phyloP scores from a whole-genome alignment of 2,888 invertebrate genomes.

The Perithous albicinctus region DNA sequence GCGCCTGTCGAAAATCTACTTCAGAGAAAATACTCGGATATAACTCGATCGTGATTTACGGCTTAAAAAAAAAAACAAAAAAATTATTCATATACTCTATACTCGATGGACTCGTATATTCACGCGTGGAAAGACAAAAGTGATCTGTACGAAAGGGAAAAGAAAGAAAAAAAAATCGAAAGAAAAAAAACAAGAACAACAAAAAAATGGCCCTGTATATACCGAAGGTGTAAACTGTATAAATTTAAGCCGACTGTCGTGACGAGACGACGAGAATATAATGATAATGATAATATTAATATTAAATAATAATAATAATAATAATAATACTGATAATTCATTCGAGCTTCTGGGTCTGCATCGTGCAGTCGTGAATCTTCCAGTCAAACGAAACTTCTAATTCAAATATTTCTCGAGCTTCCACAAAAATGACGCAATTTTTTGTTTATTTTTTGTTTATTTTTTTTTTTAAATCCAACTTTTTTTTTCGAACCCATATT shows the following conservation, averaged over 20 bases:
- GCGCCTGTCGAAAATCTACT: constrained; percentile 56
- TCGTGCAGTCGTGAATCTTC: constrained; percentile 43
- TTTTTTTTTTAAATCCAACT: not conserved
- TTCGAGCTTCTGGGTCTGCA: constrained; percentile 47
- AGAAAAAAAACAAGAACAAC: constrained; percentile 48
- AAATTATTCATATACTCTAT: too few relatives aligned
- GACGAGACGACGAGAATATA: constrained; percentile 21
- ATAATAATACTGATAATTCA: constrained; percentile 44
- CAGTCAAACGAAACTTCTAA: constrained; percentile 46
- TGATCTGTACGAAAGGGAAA: constrained; percentile 57
- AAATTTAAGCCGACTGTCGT: constrained; percentile 45
- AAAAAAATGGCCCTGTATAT: constrained; percentile 75
- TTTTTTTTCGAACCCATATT: not conserved
- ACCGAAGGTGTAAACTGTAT: constrained; percentile 65
- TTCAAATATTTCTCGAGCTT: constrained; percentile 50
- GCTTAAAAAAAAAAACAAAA: constrained; percentile 69
- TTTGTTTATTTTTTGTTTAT: not conserved
- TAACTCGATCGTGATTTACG: constrained; percentile 36
- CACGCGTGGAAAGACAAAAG: constrained; percentile 69
- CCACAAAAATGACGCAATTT: constrained; percentile 22
- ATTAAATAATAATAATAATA: constrained; percentile 23
- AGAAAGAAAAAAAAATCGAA: constrained; percentile 6
- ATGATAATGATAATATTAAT: not conserved
- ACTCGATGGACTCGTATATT: constrained; percentile 63
- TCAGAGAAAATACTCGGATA: constrained; percentile 53